Percentiles rank a stretch among this genome's conserved stretches.
Conservation (phyloP, 2,888 invertebrate species). For the Lycocerus yunnanus region DNA sequence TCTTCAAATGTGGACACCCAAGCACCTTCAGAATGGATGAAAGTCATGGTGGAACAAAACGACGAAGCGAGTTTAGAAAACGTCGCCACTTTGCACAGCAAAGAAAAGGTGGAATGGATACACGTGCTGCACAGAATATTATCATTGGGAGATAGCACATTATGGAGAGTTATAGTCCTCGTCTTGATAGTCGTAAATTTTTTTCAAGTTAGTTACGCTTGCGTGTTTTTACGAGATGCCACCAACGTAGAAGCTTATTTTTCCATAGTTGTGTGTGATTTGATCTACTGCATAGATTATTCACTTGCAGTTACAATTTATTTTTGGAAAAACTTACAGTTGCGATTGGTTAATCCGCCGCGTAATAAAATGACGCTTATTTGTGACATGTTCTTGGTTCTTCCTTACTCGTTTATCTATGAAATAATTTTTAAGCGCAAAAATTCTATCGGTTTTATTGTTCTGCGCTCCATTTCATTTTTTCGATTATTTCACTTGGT, state of each 20-base stretch:
- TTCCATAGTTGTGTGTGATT: slow-evolving; percentile 11
- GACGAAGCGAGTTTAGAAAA: neutral
- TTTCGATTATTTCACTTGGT: slow-evolving; percentile 56
- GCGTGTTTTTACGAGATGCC: slow-evolving; percentile 9
- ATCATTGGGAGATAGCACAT: slow-evolving; percentile 1
- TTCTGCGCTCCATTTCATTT: slow-evolving; percentile 52
- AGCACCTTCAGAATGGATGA: slow-evolving; percentile 3
- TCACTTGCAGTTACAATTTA: slow-evolving; percentile 8
- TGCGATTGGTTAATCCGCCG: slow-evolving; percentile 15
- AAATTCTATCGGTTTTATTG: slow-evolving; percentile 3
- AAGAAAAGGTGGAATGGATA: slow-evolving; percentile 11
- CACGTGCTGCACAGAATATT: slow-evolving; percentile 6
- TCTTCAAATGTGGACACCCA: neutral
- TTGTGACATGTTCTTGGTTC: slow-evolving; percentile 7
- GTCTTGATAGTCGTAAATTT: slow-evolving; percentile 11
- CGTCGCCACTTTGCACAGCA: slow-evolving; percentile 3
- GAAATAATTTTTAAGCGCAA: neutral
- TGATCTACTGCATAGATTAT: slow-evolving; percentile 8
- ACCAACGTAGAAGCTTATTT: neutral
- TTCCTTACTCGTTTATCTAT: slow-evolving; percentile 20
- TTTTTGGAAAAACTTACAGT: slow-evolving; percentile 17
- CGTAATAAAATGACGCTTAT: slow-evolving; percentile 11
- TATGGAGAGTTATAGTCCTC: slow-evolving; percentile 10
- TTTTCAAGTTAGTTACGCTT: slow-evolving; percentile 12
- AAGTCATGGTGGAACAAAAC: slow-evolving; percentile 6